phyloP scores from a whole-genome alignment of 1,140 invertebrate species.

The Galleria mellonella region DNA sequence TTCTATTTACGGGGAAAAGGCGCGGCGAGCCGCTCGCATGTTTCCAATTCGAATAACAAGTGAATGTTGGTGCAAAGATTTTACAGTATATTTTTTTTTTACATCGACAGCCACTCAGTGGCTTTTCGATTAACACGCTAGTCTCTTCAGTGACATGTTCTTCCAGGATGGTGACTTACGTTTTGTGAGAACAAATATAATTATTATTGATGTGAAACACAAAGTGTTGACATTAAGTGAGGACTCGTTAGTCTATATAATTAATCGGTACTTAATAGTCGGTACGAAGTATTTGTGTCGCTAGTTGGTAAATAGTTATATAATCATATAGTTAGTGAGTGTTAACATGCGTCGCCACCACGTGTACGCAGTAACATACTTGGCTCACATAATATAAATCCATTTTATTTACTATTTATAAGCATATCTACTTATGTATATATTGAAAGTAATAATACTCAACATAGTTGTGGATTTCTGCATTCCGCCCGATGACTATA shows the following conservation, averaged over 20 bases:
- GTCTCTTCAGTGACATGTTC: slow-evolving; percentile 51
- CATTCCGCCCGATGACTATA: slow-evolving; percentile 71
- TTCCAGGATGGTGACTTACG: slow-evolving; percentile 43
- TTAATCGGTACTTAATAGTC: slow-evolving; percentile 57
- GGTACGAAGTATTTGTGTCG: slow-evolving; percentile 50
- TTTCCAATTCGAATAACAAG: background rate
- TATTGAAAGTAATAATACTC: slow-evolving; percentile 69
- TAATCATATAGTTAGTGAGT: slow-evolving; percentile 50
- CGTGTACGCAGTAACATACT: slow-evolving; percentile 39
- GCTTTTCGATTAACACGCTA: slow-evolving; percentile 32
- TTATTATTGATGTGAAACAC: slow-evolving; percentile 38
- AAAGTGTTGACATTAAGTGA: slow-evolving; percentile 42
- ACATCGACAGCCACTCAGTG: slow-evolving; percentile 24
- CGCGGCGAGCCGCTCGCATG: background rate
- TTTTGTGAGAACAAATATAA: slow-evolving; percentile 29
- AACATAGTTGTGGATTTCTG: slow-evolving; percentile 72
- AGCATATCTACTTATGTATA: slow-evolving; percentile 70
- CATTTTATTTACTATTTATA: slow-evolving; percentile 57
- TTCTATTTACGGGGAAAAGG: background rate
- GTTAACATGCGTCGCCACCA: slow-evolving; percentile 34
- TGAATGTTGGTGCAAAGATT: background rate
- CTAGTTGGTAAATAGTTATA: slow-evolving; percentile 49
- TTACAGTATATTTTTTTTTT: background rate
- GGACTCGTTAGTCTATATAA: slow-evolving; percentile 36
- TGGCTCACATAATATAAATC: slow-evolving; percentile 56